Base-by-base conservation (phyloP, 2,113 vertebrate genomes). In the Chloropsis cyanopogon region DNA sequence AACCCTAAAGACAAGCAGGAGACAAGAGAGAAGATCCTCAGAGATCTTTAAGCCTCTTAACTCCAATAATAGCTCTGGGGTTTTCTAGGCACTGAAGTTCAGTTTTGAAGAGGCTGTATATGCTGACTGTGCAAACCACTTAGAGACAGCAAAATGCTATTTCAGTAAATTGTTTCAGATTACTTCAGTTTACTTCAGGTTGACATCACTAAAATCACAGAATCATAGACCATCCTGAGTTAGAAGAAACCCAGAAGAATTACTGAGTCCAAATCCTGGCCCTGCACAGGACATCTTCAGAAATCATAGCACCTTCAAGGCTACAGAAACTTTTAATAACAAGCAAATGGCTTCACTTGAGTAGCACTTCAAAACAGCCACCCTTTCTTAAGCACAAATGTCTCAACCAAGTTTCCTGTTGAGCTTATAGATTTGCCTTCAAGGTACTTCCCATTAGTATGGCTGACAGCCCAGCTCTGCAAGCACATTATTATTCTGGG, bases 11-110 rank as follows among this genome's bases (percentile, higher is more conserved):
- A 66, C 33, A 22, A 9, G 33, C 29, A 75, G 77, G 21, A 81
- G 72, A 66, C 66, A 78, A 46, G 56, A 86, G 29, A 79, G 44
- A 94, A 90, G 53, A 87, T 85, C 66, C 41, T 90, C 19, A 88
- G 13, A 88, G 66, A 82, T 68, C 54, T 80, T 73, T 95, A 97
- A 97, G 90, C 92, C 35, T 93, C 96, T 97, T 95, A 95, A 42
- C 14, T 88, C 88, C 54, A 83, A 47, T 66, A 96, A 94, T 93
- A 96, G 66, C 75, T 80, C 88, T 69, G 23, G 50, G 18, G 63
- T 82, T 85, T 89, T 88, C 59, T 26, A 82, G 28, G 11, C 39
- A n/a, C 4, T 73, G 77, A 88, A 84, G 50, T 66, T 78, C 33
- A 42, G 50, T 80, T 88, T 80, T 77, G 49, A 86, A 73, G 20